Conservation (phyloP, 1,140 invertebrate genomes). For the Zaprionus ghesquierei region DNA sequence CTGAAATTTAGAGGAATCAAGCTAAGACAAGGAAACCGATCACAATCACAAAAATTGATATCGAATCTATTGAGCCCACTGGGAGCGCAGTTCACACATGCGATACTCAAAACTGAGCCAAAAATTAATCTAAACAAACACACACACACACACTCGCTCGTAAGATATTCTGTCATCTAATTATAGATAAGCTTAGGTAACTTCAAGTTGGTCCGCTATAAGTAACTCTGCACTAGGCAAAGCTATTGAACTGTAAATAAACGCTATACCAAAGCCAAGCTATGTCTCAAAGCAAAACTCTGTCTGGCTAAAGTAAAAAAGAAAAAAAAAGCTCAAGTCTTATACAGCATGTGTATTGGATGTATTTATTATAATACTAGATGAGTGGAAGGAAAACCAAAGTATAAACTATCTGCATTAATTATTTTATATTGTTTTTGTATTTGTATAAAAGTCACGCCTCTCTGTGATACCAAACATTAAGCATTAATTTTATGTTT, state of each 20-base stretch:
- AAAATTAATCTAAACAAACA: constrained; percentile 59
- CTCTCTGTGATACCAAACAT: constrained; percentile 83
- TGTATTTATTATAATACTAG: constrained; percentile 56
- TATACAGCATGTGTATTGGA: constrained; percentile 36
- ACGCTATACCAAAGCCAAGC: constrained; percentile 24
- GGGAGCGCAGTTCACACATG: constrained; percentile 61
- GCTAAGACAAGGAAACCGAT: constrained; percentile 23
- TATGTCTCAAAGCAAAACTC: constrained; percentile 29
- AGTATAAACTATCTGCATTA: constrained; percentile 70
- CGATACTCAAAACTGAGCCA: constrained; percentile 76
- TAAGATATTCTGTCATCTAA: constrained; percentile 43
- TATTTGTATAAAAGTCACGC: constrained; percentile 80
- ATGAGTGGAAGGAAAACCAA: neutral
- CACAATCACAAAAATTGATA: constrained; percentile 45
- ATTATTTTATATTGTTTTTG: constrained; percentile 59
- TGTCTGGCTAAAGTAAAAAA: constrained; percentile 35
- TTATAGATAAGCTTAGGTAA: constrained; percentile 15
- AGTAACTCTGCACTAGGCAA: constrained; percentile 3
- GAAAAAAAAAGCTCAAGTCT: constrained; percentile 70
- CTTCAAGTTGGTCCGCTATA: neutral
- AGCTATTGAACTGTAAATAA: constrained; percentile 32
- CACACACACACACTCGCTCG: no score
- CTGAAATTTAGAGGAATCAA: constrained; percentile 48
- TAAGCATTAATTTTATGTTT: constrained; percentile 82
- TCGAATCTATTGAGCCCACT: constrained; percentile 48